Base-by-base conservation (phyloP, 37 sponge, comb jelly and placozoan genomes). In the Bolinopsis microptera region DNA sequence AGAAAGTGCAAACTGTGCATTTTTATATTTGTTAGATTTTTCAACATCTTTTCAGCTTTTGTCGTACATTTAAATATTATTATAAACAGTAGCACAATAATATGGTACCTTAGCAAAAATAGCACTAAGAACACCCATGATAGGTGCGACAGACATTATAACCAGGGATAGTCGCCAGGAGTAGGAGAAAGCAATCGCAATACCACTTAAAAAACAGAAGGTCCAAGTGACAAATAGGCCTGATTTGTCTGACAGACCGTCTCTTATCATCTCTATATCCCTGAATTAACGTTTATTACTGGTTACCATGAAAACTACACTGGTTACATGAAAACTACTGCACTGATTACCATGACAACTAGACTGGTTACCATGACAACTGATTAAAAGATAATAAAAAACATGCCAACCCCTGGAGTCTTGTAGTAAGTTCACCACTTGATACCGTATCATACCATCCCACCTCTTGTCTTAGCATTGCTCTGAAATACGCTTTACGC, bases 191-290 rank as follows among this genome's bases (percentile, higher is more conserved):
- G 94, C 96, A 16, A 97, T 94, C 0, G 94, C 69, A n/a, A 95
- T 95, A 0, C 97, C 97, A 41, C 94, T 69, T 2, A 96, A 25
- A 38, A 96, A 97, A 32, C 97, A 95, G 38, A 95, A 41, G 32
- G 92, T 28, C 92, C 94, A 95, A 30, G 93, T 94, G 22, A 96
- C 38, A 72, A 96, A 96, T 1, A 96, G 41, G 18, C 93, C 96
- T 2, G 94, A 86, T 69, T 97, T 96, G 95, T 97, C 97, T 27
- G 97, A 97, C 13, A 96, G 96, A 0, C 98, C 98, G 77, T 96
- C 83, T 90, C 96, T 96, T 13, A 97, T 96, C 94, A 96, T 97
- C 93, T 97, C 97, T 31, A 96, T 92, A 70, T 96, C 97, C 93
- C 97, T 48, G 61, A 48, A 48, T 48, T 48, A 13, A 18, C n/a